Conservation (phyloP, 2,888 invertebrate species). For the Amphipyra tragopoginis region DNA sequence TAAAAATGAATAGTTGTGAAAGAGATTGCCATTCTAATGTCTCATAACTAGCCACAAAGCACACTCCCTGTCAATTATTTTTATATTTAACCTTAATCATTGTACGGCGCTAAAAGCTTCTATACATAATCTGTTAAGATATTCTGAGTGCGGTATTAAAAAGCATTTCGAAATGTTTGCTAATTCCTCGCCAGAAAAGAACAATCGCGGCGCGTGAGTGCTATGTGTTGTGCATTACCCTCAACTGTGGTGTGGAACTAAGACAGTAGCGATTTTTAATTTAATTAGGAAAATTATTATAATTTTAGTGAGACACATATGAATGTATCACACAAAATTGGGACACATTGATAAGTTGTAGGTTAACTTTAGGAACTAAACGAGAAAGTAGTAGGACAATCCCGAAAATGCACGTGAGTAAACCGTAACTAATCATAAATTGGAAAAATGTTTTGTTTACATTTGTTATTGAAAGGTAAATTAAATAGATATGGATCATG, state of each 20-base stretch:
- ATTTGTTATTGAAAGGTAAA: too few relatives aligned
- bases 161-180: conserved; percentile 85
- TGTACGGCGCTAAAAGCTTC: conserved; percentile 65
- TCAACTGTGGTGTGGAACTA: conserved; percentile 54
- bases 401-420: too few relatives aligned
- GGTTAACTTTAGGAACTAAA: too few relatives aligned
- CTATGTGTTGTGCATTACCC: conserved; percentile 81
- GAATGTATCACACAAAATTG: too few relatives aligned
- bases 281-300: neutral
- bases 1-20: too few relatives aligned
- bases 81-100: conserved; percentile 39
- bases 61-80: neutral
- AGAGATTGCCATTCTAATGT: neutral
- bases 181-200: conserved; percentile 86
- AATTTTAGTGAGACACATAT: too few relatives aligned
- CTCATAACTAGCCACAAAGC: neutral
- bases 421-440: too few relatives aligned
- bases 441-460: too few relatives aligned
- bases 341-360: too few relatives aligned
- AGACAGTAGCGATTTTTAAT: conserved; percentile 3
- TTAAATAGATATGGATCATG: too few relatives aligned
- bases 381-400: too few relatives aligned
- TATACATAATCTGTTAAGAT: conserved; percentile 69
- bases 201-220: conserved; percentile 81
- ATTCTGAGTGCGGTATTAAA: conserved; percentile 81